Base-by-base conservation (phyloP, 2,888 invertebrate species). In the Cataglyphis rosenhaueri region DNA sequence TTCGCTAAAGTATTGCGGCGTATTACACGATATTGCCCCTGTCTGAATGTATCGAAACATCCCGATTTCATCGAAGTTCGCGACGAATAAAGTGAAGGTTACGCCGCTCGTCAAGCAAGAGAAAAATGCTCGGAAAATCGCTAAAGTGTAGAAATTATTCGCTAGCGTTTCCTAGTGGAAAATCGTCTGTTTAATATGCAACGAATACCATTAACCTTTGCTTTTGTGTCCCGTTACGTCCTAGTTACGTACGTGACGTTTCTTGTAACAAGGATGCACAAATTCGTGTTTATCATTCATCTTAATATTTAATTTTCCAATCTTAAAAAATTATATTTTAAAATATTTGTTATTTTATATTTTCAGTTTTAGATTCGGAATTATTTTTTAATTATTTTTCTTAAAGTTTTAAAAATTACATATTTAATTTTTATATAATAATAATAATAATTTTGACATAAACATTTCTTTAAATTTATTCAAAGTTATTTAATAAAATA, bases 1-100 rank as follows among this genome's bases (percentile, higher is more conserved):
- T 68, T 82, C 73, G 81, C 65, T 44, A 83, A 90, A 87, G 85
- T 88, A 88, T 90, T 55, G 83, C 82, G 73, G 61, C 66, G 75
- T 62, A 82, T 84, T 84, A 82, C 75, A 55, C 25, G 83, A 83
- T 85, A 83, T 83, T 65, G 81, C 73, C 82, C 81, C 38, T 44
- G 64, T 61, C 76, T 81, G 86, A 86, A 84, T 68, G 71, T 65
- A 85, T 83, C 84, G 75, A 64, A 73, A 71, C 64, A 52, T 57
- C n/a, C 38, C 25, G 74, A 78, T 57, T 25, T 55, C 62, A 79
- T 44, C 61, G 15, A 35, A 74, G 64, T 44, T 64, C 32, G 29
- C 62, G 62, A 32, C 68, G 62, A 32, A 59, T 61, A 52, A 79
- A 66, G 64, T 38, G 70, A 68, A 66, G 52, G 48, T 66, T 68